Percentiles rank a stretch among this genome's conserved stretches.
These are phyloP conservation scores for Cryptus viduatorius DNA, from an alignment of 2,888 invertebrate species.

Conservation along the genomic window DNA sequence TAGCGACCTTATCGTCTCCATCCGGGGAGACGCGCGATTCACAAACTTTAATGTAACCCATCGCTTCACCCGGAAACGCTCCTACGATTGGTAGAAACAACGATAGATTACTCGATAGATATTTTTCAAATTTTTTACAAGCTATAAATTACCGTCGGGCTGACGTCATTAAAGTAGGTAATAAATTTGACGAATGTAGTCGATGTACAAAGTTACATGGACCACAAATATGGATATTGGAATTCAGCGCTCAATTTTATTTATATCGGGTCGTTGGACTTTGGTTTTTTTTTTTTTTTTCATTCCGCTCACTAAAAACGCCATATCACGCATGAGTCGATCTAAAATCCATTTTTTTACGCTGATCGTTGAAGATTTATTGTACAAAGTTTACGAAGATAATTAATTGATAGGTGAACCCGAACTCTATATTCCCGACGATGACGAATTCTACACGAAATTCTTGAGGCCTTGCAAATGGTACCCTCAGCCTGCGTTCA, in stretches of 20 bases:
- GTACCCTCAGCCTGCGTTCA: constrained; percentile 92
- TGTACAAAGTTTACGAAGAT: not conserved
- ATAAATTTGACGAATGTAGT: not conserved
- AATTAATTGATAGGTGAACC: constrained; percentile 86
- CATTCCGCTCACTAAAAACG: too few relatives aligned
- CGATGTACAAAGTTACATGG: not conserved
- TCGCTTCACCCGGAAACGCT: not conserved
- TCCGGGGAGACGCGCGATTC: not conserved
- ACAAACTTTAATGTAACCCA: not conserved
- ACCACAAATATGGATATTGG: too few relatives aligned
- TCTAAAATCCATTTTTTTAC: not conserved
- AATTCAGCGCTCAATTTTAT: too few relatives aligned
- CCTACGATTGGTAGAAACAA: not conserved
- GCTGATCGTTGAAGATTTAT: not conserved
- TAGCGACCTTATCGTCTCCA: constrained; percentile 1
- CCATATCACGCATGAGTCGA: too few relatives aligned
- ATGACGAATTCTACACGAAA: constrained; percentile 91
- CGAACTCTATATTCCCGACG: constrained; percentile 88
- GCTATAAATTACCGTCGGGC: not conserved
- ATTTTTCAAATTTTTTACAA: not conserved
- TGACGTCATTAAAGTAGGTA: not conserved
- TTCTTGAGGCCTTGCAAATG: constrained; percentile 95
- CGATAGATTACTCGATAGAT: not conserved
- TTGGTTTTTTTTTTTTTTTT: too few relatives aligned
- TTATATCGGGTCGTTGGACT: too few relatives aligned